A percentile compares a stretch with the other conserved stretches of the same genome.
Conservation (phyloP, 2,888 invertebrate species). For the Melinaea marsaeus region DNA sequence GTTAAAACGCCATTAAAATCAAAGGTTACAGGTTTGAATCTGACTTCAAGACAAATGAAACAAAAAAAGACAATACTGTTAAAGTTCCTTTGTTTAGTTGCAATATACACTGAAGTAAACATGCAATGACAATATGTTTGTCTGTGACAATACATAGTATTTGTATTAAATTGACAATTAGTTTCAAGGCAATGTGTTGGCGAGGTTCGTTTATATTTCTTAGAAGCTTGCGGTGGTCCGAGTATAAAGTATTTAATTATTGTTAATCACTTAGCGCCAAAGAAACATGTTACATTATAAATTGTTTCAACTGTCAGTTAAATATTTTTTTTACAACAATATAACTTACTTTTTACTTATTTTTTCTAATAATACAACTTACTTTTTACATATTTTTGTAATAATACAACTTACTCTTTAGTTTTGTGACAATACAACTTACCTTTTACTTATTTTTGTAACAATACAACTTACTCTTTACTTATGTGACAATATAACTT, state of each 20-base stretch:
- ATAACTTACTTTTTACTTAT: background rate
- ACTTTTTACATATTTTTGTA: too few species aligned
- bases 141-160: conserved; percentile 18
- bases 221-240: conserved; percentile 7
- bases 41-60: too few species aligned
- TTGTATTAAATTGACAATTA: background rate
- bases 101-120: background rate
- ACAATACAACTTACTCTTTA: too few species aligned
- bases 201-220: conserved; percentile 5
- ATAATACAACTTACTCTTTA: too few species aligned
- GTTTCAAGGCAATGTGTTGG: background rate
- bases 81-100: too few species aligned
- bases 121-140: conserved; percentile 1
- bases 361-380: too few species aligned
- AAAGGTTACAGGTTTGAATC: too few species aligned
- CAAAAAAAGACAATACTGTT: too few species aligned
- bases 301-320: background rate
- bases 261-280: conserved; percentile 2
- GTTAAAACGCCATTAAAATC: too few species aligned
- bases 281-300: background rate
- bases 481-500: too few species aligned
- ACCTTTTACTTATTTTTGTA: too few species aligned
- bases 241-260: conserved; percentile 3
- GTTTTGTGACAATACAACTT: too few species aligned
- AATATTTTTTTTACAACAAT: background rate